A percentile compares a stretch with the other conserved stretches of the same genome.
phyloP scores from a whole-genome alignment of 2,888 invertebrate genomes.

The Celastrina argiolus region DNA sequence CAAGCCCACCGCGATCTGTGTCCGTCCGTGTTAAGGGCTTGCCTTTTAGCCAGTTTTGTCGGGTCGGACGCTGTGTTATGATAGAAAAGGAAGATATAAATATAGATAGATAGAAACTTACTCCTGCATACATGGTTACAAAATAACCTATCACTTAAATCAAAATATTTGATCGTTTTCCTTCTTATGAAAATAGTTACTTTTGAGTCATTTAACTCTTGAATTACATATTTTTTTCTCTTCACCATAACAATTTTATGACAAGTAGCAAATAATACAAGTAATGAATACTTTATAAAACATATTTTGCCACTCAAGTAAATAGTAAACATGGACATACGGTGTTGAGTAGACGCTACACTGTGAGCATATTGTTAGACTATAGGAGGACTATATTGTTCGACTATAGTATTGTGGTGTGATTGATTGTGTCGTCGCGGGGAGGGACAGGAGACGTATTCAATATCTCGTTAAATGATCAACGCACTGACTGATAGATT shows the following conservation, averaged over 20 bases:
- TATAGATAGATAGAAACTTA: no score
- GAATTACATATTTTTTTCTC: not conserved
- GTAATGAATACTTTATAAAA: not conserved
- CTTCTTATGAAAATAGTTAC: no score
- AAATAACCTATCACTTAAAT: no score
- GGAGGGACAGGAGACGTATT: not conserved
- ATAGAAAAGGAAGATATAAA: no score
- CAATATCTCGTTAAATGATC: constrained; percentile 1
- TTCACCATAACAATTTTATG: not conserved
- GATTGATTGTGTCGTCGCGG: constrained; percentile 14
- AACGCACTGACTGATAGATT: constrained; percentile 6
- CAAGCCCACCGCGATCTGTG: no score
- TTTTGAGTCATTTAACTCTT: no score
- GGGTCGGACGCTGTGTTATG: no score
- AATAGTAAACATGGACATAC: constrained; percentile 21
- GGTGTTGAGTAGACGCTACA: not conserved
- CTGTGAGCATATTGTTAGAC: not conserved
- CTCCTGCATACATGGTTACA: no score
- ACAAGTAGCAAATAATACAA: not conserved
- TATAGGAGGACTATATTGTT: not conserved
- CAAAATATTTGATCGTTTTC: no score
- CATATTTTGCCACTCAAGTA: constrained; percentile 1
- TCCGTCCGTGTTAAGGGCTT: no score
- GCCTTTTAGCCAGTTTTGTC: no score
- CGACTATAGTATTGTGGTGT: not conserved